Percentiles rank a stretch among this genome's conserved stretches.
phyloP scores from a whole-genome alignment of 2,113 vertebrate species.

The Sphaerodactylus townsendi region DNA sequence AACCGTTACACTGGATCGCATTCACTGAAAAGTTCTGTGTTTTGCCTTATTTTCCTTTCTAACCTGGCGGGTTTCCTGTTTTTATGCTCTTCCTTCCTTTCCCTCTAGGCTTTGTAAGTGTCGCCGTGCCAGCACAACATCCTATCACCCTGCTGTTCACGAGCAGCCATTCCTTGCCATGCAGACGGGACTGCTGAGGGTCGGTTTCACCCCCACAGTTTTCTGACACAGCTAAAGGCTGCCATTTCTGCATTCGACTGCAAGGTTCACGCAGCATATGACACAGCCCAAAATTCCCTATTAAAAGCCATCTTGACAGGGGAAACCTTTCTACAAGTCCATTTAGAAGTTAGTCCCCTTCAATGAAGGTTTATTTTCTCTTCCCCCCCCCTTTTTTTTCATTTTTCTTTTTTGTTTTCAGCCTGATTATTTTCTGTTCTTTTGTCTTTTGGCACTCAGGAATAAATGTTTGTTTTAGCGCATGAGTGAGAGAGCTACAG shows the following conservation, averaged over 20 bases:
- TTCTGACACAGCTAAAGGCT: neutral
- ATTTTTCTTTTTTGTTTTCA: too few species aligned
- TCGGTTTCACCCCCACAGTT: neutral
- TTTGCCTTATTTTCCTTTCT: conserved; percentile 41
- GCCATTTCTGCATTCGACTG: neutral
- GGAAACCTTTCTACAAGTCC: too few species aligned
- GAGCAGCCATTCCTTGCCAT: neutral
- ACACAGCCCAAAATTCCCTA: too few species aligned
- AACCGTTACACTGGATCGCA: neutral
- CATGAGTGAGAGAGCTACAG: too few species aligned
- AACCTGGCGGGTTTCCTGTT: conserved; percentile 52
- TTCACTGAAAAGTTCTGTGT: conserved; percentile 7
- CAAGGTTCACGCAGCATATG: neutral
- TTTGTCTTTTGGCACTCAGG: too few species aligned
- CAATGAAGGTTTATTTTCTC: too few species aligned
- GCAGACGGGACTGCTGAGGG: neutral
- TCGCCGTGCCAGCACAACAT: conserved; percentile 4
- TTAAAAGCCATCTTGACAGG: too few species aligned
- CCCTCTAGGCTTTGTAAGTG: conserved; percentile 35
- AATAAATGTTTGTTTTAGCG: too few species aligned
- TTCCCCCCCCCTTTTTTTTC: too few species aligned
- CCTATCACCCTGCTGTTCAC: neutral
- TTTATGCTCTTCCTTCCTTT: conserved; percentile 52
- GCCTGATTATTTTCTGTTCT: too few species aligned
- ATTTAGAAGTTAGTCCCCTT: too few species aligned